Conservation (phyloP, 53 echinoderm and acorn worm genomes). For the Actinopyga echinites region DNA sequence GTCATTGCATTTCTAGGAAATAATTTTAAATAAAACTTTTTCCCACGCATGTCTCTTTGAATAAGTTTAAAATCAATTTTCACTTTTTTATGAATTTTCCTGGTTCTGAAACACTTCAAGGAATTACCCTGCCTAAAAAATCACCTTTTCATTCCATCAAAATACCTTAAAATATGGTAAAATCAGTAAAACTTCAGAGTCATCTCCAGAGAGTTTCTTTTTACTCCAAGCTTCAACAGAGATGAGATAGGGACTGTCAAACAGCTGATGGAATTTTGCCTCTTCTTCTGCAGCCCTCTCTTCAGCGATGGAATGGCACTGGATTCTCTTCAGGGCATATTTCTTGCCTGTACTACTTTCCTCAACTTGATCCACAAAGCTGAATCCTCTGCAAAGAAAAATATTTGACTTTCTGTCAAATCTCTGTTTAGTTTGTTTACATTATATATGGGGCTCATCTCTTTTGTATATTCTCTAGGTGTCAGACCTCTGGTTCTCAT, state of each 20-base stretch:
- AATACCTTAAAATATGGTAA: constrained; percentile 79
- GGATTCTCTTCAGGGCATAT: constrained; percentile 87
- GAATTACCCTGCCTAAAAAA: too few species aligned
- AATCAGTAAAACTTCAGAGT: constrained; percentile 76
- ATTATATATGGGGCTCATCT: too few species aligned
- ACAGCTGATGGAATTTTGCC: constrained; percentile 74
- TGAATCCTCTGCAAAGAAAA: constrained; percentile 71
- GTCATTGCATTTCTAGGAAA: too few species aligned
- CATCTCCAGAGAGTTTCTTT: constrained; percentile 45
- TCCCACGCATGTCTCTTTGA: too few species aligned
- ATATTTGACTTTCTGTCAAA: background rate
- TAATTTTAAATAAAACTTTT: too few species aligned
- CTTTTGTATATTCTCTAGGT: too few species aligned
- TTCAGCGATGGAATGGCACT: constrained; percentile 76
- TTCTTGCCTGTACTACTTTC: constrained; percentile 73
- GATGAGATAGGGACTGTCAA: constrained; percentile 79
- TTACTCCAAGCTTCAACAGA: constrained; percentile 73
- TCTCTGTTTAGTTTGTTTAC: too few species aligned
- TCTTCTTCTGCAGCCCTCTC: constrained; percentile 67
- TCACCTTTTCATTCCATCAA: background rate
- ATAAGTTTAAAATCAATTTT: too few species aligned
- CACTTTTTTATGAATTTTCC: background rate
- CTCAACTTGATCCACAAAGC: constrained; percentile 85
- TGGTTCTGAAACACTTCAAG: background rate
- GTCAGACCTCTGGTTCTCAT: background rate